Evolutionary conservation across 2,113 vertebrate genomes (phyloP).

Genomic region (Corythaeola cristata): DNA sequence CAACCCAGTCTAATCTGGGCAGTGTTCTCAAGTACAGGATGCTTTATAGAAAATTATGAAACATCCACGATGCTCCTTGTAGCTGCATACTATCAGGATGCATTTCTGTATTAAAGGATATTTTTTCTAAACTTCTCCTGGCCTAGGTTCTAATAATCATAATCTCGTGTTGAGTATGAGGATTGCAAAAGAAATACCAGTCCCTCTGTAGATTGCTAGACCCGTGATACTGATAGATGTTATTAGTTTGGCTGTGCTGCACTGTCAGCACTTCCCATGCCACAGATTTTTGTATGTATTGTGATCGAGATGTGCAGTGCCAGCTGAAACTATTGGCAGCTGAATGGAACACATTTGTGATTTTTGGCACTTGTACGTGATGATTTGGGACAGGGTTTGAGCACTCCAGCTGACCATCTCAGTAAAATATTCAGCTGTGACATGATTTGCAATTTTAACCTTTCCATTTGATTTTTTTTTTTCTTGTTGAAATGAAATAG

Average conservation of each 20-base stretch:
- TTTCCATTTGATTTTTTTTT: neutral
- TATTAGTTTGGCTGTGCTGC: neutral
- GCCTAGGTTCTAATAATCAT: neutral
- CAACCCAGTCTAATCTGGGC: neutral
- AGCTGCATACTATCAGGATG: neutral
- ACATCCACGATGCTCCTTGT: neutral
- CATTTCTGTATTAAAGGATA: neutral
- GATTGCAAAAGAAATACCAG: neutral
- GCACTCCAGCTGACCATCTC: neutral
- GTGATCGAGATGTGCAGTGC: neutral
- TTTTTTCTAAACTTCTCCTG: neutral
- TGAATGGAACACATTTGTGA: neutral
- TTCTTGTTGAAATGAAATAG: neutral
- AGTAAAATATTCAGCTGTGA: neutral
- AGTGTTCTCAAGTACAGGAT: neutral
- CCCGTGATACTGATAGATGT: neutral
- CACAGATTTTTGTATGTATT: neutral
- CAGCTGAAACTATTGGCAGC: constrained; percentile 27
- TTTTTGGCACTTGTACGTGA: neutral
- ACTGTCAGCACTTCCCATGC: constrained; percentile 1
- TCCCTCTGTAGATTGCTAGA: neutral
- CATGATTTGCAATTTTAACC: neutral
- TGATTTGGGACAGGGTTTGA: neutral
- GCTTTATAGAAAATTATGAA: neutral
- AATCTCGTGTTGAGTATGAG: neutral